Evolutionary conservation across 30 jellyfish, hydroid and myxozoan species (phyloP).

Genomic region (Clytia hemisphaerica): DNA sequence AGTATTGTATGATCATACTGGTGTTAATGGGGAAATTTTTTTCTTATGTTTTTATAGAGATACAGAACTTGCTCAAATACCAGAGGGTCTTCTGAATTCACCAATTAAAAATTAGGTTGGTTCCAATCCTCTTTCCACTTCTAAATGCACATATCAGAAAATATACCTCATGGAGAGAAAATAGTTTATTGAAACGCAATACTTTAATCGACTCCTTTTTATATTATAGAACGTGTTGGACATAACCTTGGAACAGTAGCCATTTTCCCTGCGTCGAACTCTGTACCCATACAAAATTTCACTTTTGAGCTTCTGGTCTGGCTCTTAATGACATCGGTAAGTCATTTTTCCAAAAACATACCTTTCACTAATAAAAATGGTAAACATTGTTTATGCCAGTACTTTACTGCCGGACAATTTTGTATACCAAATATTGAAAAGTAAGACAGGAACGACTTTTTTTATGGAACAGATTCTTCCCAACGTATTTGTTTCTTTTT

Average conservation of each 20-base stretch:
- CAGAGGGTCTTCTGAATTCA: constrained; percentile 79
- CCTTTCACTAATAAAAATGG: no score
- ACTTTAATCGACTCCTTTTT: no score
- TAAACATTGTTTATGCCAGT: no score
- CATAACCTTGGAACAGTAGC: constrained; percentile 91
- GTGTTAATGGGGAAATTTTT: no score
- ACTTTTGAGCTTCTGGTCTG: constrained; percentile 82
- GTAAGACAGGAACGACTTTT: no score
- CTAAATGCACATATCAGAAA: no score
- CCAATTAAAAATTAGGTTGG: constrained; percentile 47
- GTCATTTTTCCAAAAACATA: no score
- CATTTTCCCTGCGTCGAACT: constrained; percentile 83
- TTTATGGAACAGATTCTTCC: no score
- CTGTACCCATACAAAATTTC: constrained; percentile 83
- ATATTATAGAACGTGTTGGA: constrained; percentile 47
- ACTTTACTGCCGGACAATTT: no score
- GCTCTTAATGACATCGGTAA: constrained; percentile 90
- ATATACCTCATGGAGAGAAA: background rate
- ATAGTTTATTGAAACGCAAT: background rate
- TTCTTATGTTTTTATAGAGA: constrained; percentile 45
- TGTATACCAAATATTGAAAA: no score
- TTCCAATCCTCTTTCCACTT: background rate
- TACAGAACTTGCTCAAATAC: constrained; percentile 89
- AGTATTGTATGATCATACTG: no score
- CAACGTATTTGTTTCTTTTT: no score